Evolutionary conservation across 2,113 vertebrate species (phyloP), one percentile per base, ranked within the genome.

Genomic region (Callaeas wilsoni): DNA sequence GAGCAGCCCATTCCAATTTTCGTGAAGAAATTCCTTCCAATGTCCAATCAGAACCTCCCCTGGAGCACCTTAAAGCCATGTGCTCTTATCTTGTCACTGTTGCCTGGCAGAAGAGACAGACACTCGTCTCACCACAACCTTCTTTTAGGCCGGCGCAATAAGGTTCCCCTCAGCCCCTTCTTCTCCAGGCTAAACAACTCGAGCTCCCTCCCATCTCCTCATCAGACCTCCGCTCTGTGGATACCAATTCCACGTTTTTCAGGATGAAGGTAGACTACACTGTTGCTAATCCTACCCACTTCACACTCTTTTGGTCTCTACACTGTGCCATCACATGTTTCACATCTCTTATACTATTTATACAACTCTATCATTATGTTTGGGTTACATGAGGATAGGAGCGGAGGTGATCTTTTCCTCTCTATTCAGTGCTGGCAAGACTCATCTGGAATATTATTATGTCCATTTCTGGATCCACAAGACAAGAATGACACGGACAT

Each of bases 391-490:
- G 8, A 79, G 33, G 29, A 67, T 7, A 71, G 33, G 12, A 55
- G 39, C 5, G 47, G 30, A 68, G 20, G 39, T 33, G 71, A 88
- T 55, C 4, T 47, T 57, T 75, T 37, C 65, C n/a, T 39, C 16
- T 41, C 67, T 63, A 1, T 15, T 79, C 27, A 47, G 35, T 22
- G 23, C 30, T 59, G 17, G 25, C 2, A 3, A 79, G 37, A 44
- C 23, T 49, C 9, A 9, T 46, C 22, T 13, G 33, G n/a, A 79
- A 25, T 1, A 0, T 49, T 1, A 0, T 49, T 19, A 44, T 1
- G 6, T 18, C 19, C n/a, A 37, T 63, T 83, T 83, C 75, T 76
- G 70, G 32, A 82, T 85, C 39, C 3, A 1, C 35, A 79, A 7
- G 23, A 46, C 26, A 71, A 46, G 60, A 33, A 4, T 57, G 62